Evolutionary conservation across 2,888 invertebrate genomes (phyloP).

Genomic region (Drosophila limbata): DNA sequence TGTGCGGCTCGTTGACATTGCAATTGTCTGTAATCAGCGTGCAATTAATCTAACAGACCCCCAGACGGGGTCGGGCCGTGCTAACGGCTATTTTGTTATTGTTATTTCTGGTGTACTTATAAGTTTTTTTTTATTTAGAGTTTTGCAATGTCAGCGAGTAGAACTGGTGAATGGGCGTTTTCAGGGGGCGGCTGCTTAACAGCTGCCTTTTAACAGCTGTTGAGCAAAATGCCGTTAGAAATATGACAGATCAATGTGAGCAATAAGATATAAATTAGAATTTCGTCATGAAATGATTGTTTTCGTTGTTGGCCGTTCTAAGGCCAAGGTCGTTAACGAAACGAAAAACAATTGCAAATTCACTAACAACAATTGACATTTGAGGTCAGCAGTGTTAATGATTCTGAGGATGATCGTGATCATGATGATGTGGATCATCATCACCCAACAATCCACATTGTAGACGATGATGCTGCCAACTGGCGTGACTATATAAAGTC

Average conservation of each 20-base stretch:
- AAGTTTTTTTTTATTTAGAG: slow-evolving; percentile 69
- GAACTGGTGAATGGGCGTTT: slow-evolving; percentile 23
- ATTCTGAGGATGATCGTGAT: slow-evolving; percentile 33
- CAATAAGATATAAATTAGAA: slow-evolving; percentile 22
- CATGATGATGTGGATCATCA: slow-evolving; percentile 21
- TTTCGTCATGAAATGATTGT: slow-evolving; percentile 43
- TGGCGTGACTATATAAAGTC: slow-evolving; percentile 73
- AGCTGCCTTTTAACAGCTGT: slow-evolving; percentile 53
- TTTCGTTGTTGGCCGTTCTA: slow-evolving; percentile 69
- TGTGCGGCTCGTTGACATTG: slow-evolving; percentile 69
- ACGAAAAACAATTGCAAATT: slow-evolving; percentile 65
- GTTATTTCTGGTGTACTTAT: slow-evolving; percentile 42
- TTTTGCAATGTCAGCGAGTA: slow-evolving; percentile 65
- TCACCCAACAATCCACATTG: background rate
- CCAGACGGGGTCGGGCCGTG: slow-evolving; percentile 61
- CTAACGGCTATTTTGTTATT: slow-evolving; percentile 65
- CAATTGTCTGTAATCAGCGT: slow-evolving; percentile 73
- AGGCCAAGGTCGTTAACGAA: slow-evolving; percentile 80
- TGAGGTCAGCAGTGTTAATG: slow-evolving; percentile 71
- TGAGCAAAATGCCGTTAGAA: slow-evolving; percentile 62
- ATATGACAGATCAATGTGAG: slow-evolving; percentile 44
- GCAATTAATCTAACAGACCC: slow-evolving; percentile 78
- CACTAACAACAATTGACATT: slow-evolving; percentile 61
- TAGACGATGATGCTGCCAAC: slow-evolving; percentile 27
- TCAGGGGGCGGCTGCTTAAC: slow-evolving; percentile 25